Evolutionary conservation across 2,888 invertebrate species (phyloP).

Genomic region (Rotaria magnacalcarata): DNA sequence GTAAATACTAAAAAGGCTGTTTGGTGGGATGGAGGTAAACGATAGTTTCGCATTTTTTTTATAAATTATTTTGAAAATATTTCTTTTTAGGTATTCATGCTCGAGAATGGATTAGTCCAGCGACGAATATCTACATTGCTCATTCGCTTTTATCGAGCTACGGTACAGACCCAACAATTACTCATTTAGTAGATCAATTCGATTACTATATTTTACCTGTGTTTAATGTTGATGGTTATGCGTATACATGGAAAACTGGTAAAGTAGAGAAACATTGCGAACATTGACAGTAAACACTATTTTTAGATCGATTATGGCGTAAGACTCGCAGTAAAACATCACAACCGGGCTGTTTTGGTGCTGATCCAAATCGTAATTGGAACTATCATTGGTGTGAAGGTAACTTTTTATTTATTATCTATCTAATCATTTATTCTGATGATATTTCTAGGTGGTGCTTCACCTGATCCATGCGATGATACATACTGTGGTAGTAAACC

Average conservation of each 20-base stretch:
- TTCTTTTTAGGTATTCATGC: slow-evolving; percentile 32
- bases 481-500: not conserved
- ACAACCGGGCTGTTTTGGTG: slow-evolving; percentile 28
- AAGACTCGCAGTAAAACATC: slow-evolving; percentile 43
- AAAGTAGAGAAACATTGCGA: not conserved
- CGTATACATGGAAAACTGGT: slow-evolving; percentile 51
- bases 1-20: slow-evolving; percentile 12
- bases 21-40: slow-evolving; percentile 39
- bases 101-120: slow-evolving; percentile 44
- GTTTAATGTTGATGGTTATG: slow-evolving; percentile 48
- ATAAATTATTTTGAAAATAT: no score
- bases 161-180: not conserved
- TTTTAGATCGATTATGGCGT: slow-evolving; percentile 39
- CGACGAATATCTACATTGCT: slow-evolving; percentile 38
- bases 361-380: slow-evolving; percentile 45
- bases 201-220: slow-evolving; percentile 27
- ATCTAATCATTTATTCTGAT: no score
- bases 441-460: no score
- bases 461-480: not conserved
- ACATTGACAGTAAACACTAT: no score
- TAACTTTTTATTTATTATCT: no score
- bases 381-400: slow-evolving; percentile 39
- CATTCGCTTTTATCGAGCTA: slow-evolving; percentile 28
- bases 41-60: no score
- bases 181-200: not conserved